These are phyloP conservation scores for Helogale parvula DNA, from an alignment of 2,113 vertebrate species.

Conservation along the genomic window DNA sequence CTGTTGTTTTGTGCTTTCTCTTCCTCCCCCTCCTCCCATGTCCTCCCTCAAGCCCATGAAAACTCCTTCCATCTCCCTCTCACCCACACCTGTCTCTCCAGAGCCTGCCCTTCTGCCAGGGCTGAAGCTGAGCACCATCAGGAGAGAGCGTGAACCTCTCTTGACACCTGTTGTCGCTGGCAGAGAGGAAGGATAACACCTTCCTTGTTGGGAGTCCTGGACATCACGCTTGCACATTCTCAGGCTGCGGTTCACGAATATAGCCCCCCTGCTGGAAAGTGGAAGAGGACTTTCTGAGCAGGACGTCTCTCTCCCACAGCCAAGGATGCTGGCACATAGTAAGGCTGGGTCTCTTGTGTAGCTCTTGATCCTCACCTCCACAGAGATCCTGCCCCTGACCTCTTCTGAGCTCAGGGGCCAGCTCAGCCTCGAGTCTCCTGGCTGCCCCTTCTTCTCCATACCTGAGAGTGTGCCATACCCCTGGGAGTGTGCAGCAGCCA, in stretches of 20 bases:
- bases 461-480: no score
- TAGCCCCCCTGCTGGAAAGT: accelerated
- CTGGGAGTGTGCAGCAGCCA: not conserved
- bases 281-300: not conserved
- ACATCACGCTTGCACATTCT: not conserved
- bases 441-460: not conserved
- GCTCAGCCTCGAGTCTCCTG: no score
- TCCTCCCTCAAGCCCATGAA: accelerated
- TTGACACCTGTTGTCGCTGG: not conserved
- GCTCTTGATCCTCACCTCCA: not conserved
- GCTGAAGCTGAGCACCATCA: not conserved
- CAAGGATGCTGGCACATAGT: not conserved
- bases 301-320: not conserved
- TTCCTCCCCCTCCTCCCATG: accelerated
- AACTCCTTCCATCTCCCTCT: not conserved
- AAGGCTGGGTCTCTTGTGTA: accelerated
- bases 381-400: not conserved
- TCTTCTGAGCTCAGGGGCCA: no score
- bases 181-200: not conserved
- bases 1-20: not conserved
- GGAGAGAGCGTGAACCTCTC: not conserved
- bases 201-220: no score
- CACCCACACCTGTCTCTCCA: not conserved
- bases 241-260: not conserved
- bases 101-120: not conserved